Evolutionary conservation across 2,797 vertebrate genomes (phyloP).

Genomic region (Crocidura indochinensis): DNA sequence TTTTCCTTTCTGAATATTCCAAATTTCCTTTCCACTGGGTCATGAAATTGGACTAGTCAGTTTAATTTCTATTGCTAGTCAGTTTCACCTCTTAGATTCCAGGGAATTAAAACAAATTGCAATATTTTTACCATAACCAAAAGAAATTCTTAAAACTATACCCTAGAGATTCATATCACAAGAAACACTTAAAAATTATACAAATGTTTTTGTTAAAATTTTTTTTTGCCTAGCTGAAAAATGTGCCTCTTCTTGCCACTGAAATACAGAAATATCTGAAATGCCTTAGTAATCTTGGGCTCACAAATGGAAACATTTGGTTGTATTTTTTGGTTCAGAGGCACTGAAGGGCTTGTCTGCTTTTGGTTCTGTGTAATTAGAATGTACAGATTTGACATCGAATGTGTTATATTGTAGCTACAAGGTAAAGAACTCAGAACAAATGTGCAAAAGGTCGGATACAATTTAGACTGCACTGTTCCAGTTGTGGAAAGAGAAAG

Average conservation of each 20-base stretch:
- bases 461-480: constrained; percentile 70
- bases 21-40: constrained; percentile 64
- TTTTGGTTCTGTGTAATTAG: constrained; percentile 83
- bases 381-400: constrained; percentile 82
- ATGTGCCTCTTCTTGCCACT: constrained; percentile 14
- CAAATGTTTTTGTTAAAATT: constrained; percentile 41
- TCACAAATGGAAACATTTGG: constrained; percentile 79
- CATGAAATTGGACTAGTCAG: constrained; percentile 74
- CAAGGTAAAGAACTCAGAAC: constrained; percentile 72
- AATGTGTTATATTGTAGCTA: constrained; percentile 74
- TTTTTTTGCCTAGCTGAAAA: constrained; percentile 58
- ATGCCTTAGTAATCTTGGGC: constrained; percentile 75
- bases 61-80: constrained; percentile 80
- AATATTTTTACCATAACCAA: constrained; percentile 66
- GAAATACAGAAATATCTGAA: constrained; percentile 76
- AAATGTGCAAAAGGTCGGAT: constrained; percentile 79
- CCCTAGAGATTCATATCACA: constrained; percentile 23
- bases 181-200: constrained; percentile 51
- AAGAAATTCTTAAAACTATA: constrained; percentile 65
- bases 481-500: constrained; percentile 55
- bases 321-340: constrained; percentile 62
- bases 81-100: constrained; percentile 62
- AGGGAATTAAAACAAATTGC: constrained; percentile 50
- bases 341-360: constrained; percentile 64
- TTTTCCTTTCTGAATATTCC: constrained; percentile 51